Percentiles rank a stretch among this genome's conserved stretches.
These are phyloP conservation scores for Hormaphis cornu DNA, from an alignment of 1,140 invertebrate species.

Conservation along the genomic window DNA sequence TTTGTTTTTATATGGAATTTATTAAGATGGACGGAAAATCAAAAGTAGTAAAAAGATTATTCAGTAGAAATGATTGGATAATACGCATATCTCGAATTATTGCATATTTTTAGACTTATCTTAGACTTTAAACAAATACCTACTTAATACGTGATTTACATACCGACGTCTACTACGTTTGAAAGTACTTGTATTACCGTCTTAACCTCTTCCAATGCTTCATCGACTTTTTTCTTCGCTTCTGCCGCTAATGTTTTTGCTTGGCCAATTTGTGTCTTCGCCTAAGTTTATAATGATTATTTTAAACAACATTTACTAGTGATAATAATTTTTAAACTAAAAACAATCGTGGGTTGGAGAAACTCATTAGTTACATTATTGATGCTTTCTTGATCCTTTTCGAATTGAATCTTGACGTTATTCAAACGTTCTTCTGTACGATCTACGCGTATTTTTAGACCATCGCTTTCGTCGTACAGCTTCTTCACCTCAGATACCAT, in stretches of 20 bases:
- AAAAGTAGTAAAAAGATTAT: no score
- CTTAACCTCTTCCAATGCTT: slow-evolving; percentile 66
- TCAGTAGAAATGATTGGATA: no score
- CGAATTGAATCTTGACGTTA: slow-evolving; percentile 61
- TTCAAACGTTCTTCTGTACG: slow-evolving; percentile 60
- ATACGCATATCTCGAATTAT: no score
- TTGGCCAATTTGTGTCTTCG: slow-evolving; percentile 68
- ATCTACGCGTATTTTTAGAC: slow-evolving; percentile 58
- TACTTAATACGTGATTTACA: slow-evolving; percentile 28
- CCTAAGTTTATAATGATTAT: slow-evolving; percentile 43
- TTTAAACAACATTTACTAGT: not conserved
- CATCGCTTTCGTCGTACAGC: slow-evolving; percentile 66
- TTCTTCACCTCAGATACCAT: slow-evolving; percentile 63
- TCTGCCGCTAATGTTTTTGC: slow-evolving; percentile 71
- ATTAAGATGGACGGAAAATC: no score
- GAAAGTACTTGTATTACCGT: slow-evolving; percentile 70
- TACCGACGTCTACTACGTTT: slow-evolving; percentile 64
- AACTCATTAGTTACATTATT: slow-evolving; percentile 50
- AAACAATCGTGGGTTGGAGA: not conserved
- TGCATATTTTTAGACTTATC: no score
- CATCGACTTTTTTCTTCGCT: slow-evolving; percentile 67
- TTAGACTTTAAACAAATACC: no score
- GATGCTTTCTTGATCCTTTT: slow-evolving; percentile 61
- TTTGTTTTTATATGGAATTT: no score
- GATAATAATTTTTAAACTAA: not conserved